Base-by-base conservation (phyloP, 2,797 vertebrate species). In the Vultur gryphus region DNA sequence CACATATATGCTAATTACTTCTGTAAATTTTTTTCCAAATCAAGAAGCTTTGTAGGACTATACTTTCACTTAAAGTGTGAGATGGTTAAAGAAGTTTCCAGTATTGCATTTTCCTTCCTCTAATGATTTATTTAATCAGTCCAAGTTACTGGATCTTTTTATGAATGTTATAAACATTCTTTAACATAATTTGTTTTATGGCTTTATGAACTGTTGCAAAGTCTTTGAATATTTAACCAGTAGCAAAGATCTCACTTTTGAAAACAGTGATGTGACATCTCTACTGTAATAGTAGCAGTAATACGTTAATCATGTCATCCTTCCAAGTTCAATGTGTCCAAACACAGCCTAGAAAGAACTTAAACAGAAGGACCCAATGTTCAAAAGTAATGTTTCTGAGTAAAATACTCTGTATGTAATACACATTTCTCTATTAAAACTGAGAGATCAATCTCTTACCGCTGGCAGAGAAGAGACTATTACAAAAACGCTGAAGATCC, bases 11-110 rank as follows among this genome's bases (percentile, higher is more conserved):
- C 72, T 76, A 93, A 51, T 86, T 93, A 90, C 39, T 72, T 92
- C 76, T 65, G 58, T 64, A 88, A 86, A 90, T 81, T 67, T 75
- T 29, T 70, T 93, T 91, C 84, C 61, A 89, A 92, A 91, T 91
- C 75, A 91, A 85, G 94, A 2, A 61, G 41, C 20, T 93, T 92
- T 77, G 39, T 78, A 75, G 46, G 57, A 84, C 7, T 2, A 7
- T n/a, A 72, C 33, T 87, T 57, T 18, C 52, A 61, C 14, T 90
- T 71, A 55, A 78, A 81, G 51, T 24, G 5, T 51, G 37, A 92
- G 67, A 81, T 64, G 52, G 35, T 64, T 88, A 65, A 87, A 92
- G 33, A 59, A 80, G n/a, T 35, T 78, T 81, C 61, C 33, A 79
- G 23, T 6, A 16, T 13, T 17, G 13, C 23, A 35, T 88, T 88